Evolutionary conservation across 2,888 invertebrate species (phyloP).

Genomic region (Gasteruption jaculator): DNA sequence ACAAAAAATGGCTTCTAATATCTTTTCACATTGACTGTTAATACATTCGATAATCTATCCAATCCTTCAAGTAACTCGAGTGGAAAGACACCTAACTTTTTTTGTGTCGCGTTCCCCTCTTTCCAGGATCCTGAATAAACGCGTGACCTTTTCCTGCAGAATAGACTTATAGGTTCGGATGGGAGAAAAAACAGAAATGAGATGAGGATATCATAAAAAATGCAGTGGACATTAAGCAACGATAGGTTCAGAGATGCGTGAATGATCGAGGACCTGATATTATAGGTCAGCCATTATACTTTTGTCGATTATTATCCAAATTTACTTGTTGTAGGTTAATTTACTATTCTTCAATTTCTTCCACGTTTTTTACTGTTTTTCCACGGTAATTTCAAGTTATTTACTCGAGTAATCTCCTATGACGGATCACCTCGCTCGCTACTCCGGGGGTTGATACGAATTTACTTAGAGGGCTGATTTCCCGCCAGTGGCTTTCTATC

Average conservation of each 20-base stretch:
- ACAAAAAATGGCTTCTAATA: too few relatives aligned
- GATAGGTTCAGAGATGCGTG: conserved; percentile 38
- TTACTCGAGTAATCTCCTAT: conserved; percentile 48
- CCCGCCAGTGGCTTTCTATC: conserved; percentile 41
- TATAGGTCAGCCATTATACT: conserved; percentile 10
- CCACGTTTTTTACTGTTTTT: conserved; percentile 12
- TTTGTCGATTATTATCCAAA: too few relatives aligned
- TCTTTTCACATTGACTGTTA: too few relatives aligned
- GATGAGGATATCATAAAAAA: conserved; percentile 28
- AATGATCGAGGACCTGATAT: conserved; percentile 41
- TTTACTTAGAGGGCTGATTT: conserved; percentile 50
- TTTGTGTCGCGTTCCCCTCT: conserved; percentile 17
- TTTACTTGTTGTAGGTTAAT: background rate
- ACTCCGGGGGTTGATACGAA: conserved; percentile 48
- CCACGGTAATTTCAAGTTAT: too few relatives aligned
- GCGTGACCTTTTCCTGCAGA: conserved; percentile 31
- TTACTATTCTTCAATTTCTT: background rate
- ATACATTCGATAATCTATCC: conserved; percentile 45
- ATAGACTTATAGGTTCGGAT: conserved; percentile 13
- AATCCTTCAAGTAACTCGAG: conserved; percentile 43
- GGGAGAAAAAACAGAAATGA: conserved; percentile 18
- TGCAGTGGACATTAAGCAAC: conserved; percentile 29
- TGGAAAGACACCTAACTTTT: conserved; percentile 36
- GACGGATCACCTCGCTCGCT: conserved; percentile 40
- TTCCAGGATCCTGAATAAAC: conserved; percentile 31